phyloP scores from a whole-genome alignment of 2,797 vertebrate species.

The Paratrypauchen microcephalus region DNA sequence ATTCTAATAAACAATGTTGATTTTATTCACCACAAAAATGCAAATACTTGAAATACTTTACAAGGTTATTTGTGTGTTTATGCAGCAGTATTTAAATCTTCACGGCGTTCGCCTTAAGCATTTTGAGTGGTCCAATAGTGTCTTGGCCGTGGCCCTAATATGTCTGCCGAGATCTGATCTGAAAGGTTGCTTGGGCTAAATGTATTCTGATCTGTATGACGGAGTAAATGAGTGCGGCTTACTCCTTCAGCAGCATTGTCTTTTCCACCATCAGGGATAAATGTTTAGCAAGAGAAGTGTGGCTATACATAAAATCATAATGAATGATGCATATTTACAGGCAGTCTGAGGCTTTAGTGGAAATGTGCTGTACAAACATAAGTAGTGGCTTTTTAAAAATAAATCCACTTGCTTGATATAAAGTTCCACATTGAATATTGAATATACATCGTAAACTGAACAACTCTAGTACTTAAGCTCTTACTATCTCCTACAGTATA shows the following conservation, averaged over 20 bases:
- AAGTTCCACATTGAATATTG: not conserved
- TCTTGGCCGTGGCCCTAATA: constrained; percentile 1
- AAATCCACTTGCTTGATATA: not conserved
- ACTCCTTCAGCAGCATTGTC: constrained; percentile 1
- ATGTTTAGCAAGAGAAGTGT: not conserved
- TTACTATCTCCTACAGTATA: not conserved
- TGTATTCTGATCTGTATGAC: constrained; percentile 9
- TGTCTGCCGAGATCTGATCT: not conserved
- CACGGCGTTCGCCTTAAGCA: not conserved
- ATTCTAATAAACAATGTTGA: not conserved
- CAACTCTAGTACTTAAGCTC: too few relatives aligned
- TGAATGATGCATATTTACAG: not conserved
- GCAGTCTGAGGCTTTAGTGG: not conserved
- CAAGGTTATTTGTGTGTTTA: not conserved
- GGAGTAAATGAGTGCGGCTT: not conserved
- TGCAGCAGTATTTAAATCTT: not conserved
- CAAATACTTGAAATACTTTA: not conserved
- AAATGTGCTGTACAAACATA: not conserved
- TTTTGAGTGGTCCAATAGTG: not conserved
- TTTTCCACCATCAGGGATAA: not conserved
- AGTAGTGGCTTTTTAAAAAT: not conserved
- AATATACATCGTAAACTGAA: not conserved
- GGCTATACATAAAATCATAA: not conserved
- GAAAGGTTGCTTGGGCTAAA: not conserved
- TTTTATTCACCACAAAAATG: too few relatives aligned